These are phyloP conservation scores for Phengaris alcon DNA, from an alignment of 2,888 invertebrate genomes.

Conservation along the genomic window DNA sequence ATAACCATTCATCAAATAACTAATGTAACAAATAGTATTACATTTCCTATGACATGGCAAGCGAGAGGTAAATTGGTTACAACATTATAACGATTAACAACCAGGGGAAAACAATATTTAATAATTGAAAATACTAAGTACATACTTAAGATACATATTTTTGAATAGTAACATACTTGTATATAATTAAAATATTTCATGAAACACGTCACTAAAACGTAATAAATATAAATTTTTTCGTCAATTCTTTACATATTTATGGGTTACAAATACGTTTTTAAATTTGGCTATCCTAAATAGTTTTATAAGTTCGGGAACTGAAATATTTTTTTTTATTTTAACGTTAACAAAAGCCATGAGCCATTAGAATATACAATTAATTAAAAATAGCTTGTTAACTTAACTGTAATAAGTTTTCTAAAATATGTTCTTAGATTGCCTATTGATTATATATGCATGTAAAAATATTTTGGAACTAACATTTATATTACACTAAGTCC, in stretches of 20 bases:
- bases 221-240: too few relatives aligned
- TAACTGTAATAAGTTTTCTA: not conserved
- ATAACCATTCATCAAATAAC: not conserved
- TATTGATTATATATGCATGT: not conserved
- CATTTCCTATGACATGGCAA: not conserved
- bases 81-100: not conserved
- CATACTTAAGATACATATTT: not conserved
- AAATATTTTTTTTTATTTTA: not conserved
- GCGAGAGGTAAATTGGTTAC: not conserved
- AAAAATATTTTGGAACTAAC: slow-evolving; percentile 18
- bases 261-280: not conserved
- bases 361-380: not conserved
- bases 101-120: not conserved
- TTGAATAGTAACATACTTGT: not conserved
- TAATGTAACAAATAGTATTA: not conserved
- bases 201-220: too few relatives aligned
- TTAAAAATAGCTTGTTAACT: not conserved
- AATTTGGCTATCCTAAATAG: not conserved
- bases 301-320: not conserved
- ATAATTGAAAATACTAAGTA: not conserved
- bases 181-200: not conserved
- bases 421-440: not conserved
- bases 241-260: not conserved
- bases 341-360: not conserved
- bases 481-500: not conserved